These are phyloP conservation scores for Deroplatys truncata DNA, from an alignment of 2,888 invertebrate species.

Conservation along the genomic window DNA sequence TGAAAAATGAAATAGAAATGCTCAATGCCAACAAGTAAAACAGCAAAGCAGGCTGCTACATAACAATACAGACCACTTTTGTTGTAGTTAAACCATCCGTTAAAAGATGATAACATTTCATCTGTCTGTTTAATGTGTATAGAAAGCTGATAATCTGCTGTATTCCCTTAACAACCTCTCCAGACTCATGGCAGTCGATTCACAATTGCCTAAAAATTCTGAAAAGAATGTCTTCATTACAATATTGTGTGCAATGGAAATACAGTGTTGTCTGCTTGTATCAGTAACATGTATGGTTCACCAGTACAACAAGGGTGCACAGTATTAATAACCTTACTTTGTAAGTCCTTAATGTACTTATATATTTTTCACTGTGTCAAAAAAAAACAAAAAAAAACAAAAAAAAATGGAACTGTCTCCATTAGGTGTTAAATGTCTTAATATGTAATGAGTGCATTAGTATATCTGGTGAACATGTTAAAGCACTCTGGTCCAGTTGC, in stretches of 20 bases:
- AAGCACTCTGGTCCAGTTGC: neutral
- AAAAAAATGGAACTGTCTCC: neutral
- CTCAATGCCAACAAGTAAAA: constrained; percentile 22
- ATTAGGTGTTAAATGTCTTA: neutral
- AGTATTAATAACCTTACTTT: too few relatives aligned
- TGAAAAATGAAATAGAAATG: neutral
- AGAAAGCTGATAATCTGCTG: neutral
- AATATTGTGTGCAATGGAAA: neutral
- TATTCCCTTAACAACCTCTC: constrained; percentile 11
- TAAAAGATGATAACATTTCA: neutral
- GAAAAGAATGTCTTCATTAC: neutral
- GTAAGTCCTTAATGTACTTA: neutral
- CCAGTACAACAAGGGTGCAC: neutral
- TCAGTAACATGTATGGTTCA: too few relatives aligned
- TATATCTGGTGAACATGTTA: neutral
- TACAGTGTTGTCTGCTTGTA: neutral
- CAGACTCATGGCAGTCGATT: neutral
- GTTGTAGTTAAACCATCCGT: neutral
- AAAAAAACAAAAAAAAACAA: too few relatives aligned
- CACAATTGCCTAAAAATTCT: neutral
- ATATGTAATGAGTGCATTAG: neutral
- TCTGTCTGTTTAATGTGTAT: constrained; percentile 15
- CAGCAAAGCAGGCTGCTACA: constrained; percentile 9
- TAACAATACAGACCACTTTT: neutral
- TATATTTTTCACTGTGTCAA: neutral